These are phyloP conservation scores for Pseudocheirus occidentalis DNA, from an alignment of 2,797 vertebrate genomes.

Conservation along the genomic window DNA sequence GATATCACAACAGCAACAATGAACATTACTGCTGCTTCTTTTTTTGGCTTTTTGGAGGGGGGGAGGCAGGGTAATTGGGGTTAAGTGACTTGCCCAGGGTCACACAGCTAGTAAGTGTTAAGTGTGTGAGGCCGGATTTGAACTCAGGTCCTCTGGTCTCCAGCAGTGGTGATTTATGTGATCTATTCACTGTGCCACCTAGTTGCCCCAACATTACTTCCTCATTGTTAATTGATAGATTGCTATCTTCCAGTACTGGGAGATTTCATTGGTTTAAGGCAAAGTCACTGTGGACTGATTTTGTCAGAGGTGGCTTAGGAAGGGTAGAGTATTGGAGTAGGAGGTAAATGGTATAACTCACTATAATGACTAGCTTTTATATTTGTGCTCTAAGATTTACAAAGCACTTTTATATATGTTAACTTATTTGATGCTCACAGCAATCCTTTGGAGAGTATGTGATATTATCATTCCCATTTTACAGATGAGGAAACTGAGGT, in stretches of 20 bases:
- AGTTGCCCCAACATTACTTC: background rate
- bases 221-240: background rate
- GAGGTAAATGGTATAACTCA: no score
- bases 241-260: background rate
- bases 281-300: no score
- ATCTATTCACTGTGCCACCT: no score
- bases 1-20: background rate
- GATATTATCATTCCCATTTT: background rate
- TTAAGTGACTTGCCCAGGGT: background rate
- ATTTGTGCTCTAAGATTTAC: background rate
- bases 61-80: no score
- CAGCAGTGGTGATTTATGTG: no score
- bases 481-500: background rate
- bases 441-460: background rate
- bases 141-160: background rate
- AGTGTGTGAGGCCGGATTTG: background rate
- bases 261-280: background rate
- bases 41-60: no score
- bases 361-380: no score
- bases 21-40: no score
- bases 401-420: background rate
- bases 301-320: no score
- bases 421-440: background rate
- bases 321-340: no score
- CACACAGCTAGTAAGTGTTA: background rate